Percentiles rank a stretch among this genome's conserved stretches.
Evolutionary conservation across 2,113 vertebrate species (phyloP).

Genomic region (Oxyruncus cristatus): DNA sequence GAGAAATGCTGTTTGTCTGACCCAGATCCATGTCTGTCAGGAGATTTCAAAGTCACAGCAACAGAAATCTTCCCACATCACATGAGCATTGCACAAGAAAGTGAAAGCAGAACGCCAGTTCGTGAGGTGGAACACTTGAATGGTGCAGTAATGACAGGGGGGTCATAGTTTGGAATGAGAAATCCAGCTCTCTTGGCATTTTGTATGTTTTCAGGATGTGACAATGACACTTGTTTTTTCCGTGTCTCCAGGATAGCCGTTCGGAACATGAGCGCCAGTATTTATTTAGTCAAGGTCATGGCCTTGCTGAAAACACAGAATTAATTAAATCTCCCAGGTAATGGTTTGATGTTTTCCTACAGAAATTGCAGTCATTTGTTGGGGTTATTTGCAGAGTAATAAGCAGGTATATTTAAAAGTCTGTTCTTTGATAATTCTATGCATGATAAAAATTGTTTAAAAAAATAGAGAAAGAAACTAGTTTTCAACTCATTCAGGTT

Average conservation of each 20-base stretch:
- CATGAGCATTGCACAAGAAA: not conserved
- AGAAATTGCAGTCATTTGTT: not conserved
- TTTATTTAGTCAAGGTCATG: conserved; percentile 88
- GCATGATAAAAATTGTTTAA: not conserved
- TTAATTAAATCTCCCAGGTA: conserved; percentile 94
- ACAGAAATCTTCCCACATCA: not conserved
- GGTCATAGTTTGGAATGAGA: not conserved
- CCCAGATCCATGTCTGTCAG: not conserved
- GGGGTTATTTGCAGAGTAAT: not conserved
- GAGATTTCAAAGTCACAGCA: not conserved
- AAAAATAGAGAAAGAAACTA: not conserved
- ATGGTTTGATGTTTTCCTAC: not conserved
- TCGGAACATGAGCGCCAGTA: conserved; percentile 96
- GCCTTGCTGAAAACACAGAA: conserved; percentile 84
- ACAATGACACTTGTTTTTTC: not conserved
- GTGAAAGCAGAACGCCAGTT: not conserved
- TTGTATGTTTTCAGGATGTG: not conserved
- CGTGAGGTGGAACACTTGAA: not conserved
- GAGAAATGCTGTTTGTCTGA: not conserved
- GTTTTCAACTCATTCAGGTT: not conserved
- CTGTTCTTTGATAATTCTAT: not conserved
- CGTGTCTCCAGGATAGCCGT: conserved; percentile 80
- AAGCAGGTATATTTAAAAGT: not conserved
- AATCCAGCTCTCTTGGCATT: not conserved
- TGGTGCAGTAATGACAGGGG: not conserved